Percentiles rank a stretch among this genome's conserved stretches.
These are phyloP conservation scores for Hypotaenidia philippensis DNA, from an alignment of 2,797 vertebrate genomes.

Conservation along the genomic window DNA sequence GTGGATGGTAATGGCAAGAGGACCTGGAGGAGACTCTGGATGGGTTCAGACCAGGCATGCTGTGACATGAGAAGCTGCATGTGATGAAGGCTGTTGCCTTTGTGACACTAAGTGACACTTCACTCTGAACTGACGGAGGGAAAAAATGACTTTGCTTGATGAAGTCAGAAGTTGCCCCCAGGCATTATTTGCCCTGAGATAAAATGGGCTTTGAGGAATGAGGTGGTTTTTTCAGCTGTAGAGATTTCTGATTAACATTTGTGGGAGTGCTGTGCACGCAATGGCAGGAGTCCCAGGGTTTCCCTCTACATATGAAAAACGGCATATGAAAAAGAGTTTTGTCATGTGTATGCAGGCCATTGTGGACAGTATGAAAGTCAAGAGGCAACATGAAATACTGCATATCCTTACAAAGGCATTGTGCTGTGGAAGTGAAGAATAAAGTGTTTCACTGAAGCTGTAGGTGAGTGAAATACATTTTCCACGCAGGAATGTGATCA, in stretches of 20 bases:
- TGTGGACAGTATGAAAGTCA: neutral
- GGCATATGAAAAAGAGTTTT: neutral
- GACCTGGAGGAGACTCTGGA: neutral
- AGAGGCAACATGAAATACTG: neutral
- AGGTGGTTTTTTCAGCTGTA: neutral
- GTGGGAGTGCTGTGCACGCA: neutral
- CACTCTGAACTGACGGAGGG: neutral
- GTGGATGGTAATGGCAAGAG: neutral
- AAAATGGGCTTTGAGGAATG: neutral
- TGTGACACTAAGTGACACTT: neutral
- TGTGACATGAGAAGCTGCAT: neutral
- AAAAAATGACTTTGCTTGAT: neutral
- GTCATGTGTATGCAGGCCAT: neutral
- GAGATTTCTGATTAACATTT: neutral
- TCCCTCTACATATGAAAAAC: neutral
- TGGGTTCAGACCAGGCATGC: accelerated
- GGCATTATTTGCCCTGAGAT: neutral
- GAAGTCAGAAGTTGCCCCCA: neutral
- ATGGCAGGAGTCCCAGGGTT: neutral
- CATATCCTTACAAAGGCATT: neutral
- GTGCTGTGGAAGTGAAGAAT: neutral
- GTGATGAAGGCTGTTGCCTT: neutral
- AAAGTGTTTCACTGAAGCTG: neutral
- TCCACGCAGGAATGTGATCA: neutral
- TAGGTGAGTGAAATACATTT: neutral